A percentile compares a stretch with the other conserved stretches of the same genome.
These are phyloP conservation scores for Boloria selene DNA, from an alignment of 2,888 invertebrate genomes.

Conservation along the genomic window DNA sequence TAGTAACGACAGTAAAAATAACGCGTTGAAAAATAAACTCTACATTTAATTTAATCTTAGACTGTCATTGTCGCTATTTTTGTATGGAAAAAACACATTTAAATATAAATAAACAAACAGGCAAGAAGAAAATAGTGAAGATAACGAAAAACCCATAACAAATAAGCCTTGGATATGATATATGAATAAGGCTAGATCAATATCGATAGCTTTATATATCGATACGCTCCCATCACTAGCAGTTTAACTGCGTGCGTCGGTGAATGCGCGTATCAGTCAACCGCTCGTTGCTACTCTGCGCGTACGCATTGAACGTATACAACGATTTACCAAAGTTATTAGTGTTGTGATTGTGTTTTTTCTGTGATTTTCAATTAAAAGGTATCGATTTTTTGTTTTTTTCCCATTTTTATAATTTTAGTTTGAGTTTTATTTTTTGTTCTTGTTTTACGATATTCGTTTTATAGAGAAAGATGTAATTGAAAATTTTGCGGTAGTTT, in stretches of 20 bases:
- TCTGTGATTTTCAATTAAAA: slow-evolving; percentile 2
- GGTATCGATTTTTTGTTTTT: slow-evolving; percentile 8
- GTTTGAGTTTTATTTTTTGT: too few relatives aligned
- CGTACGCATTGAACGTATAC: slow-evolving; percentile 28
- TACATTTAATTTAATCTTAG: too few relatives aligned
- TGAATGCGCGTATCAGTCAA: slow-evolving; percentile 30
- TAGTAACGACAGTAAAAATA: too few relatives aligned
- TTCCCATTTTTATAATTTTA: too few relatives aligned
- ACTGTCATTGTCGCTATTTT: too few relatives aligned
- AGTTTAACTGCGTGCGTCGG: slow-evolving; percentile 22
- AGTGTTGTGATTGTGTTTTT: slow-evolving; percentile 15
- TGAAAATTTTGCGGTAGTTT: too few relatives aligned
- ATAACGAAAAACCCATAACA: slow-evolving; percentile 6
- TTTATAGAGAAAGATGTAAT: too few relatives aligned
- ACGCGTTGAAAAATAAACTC: too few relatives aligned
- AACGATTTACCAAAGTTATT: background rate
- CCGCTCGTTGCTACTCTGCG: slow-evolving; percentile 18
- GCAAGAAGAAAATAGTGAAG: background rate
- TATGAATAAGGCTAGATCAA: slow-evolving; percentile 36
- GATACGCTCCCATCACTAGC: slow-evolving; percentile 35
- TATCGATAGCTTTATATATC: slow-evolving; percentile 38
- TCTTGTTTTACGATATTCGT: too few relatives aligned
- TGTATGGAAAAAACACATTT: too few relatives aligned
- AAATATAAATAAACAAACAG: too few relatives aligned
- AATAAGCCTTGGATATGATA: slow-evolving; percentile 31